These are phyloP conservation scores for Ciona savignyi DNA, from an alignment of 23 tunicate species.

Conservation along the genomic window DNA sequence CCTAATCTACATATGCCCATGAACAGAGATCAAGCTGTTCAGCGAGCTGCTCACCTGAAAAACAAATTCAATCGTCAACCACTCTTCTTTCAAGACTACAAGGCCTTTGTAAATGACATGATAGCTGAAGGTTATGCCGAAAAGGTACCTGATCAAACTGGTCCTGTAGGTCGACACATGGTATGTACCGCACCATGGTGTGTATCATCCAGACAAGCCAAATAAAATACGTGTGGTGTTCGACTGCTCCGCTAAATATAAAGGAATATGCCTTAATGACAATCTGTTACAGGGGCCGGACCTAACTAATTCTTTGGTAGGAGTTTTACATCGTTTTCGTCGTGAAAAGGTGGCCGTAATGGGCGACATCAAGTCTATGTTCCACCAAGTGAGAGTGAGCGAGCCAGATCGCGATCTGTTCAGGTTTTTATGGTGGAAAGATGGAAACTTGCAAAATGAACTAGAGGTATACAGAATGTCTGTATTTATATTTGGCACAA, in stretches of 20 bases:
- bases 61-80: constrained; percentile 5
- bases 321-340: constrained; percentile 14
- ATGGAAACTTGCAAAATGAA: constrained; percentile 22
- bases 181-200: no score
- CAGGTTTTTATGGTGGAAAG: constrained; percentile 38
- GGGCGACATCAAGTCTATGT: constrained; percentile 25
- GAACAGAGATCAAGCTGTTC: constrained; percentile 16
- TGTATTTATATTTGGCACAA: constrained; percentile 36
- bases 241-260: constrained; percentile 30
- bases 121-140: constrained; percentile 33
- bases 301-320: constrained; percentile 21
- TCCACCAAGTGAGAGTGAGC: constrained; percentile 27
- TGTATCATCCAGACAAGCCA: constrained; percentile 35
- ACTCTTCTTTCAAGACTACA: constrained; percentile 15
- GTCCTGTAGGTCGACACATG: not conserved
- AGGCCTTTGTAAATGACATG: constrained; percentile 18
- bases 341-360: no score
- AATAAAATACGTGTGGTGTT: constrained; percentile 29
- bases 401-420: constrained; percentile 22
- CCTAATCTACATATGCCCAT: constrained; percentile 7
- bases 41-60: constrained; percentile 21
- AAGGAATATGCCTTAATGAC: constrained; percentile 30
- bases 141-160: constrained; percentile 8
- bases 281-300: no score
- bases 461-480: constrained; percentile 21